phyloP scores from a whole-genome alignment of 2,888 invertebrate genomes.

The Melieria omissa region DNA sequence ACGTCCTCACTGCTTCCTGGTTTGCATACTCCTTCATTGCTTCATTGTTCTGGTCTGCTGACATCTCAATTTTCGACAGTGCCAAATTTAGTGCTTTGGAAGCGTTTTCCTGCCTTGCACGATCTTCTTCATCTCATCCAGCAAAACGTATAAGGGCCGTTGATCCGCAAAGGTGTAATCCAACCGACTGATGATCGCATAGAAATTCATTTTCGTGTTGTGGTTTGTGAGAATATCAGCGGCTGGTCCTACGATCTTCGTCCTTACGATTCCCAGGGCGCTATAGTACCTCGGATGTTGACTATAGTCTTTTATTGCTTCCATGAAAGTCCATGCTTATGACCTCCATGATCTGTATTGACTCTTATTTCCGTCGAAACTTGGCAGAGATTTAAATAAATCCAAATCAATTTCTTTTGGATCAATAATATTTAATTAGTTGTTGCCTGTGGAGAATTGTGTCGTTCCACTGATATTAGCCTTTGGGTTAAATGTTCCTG shows the following conservation, averaged over 20 bases:
- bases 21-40: conserved; percentile 14
- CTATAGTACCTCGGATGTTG: too few relatives aligned
- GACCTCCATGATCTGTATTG: conserved; percentile 27
- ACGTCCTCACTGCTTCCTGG: conserved; percentile 3
- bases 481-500: too few relatives aligned
- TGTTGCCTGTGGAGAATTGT: too few relatives aligned
- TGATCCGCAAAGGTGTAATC: conserved; percentile 18
- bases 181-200: too few relatives aligned
- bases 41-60: conserved; percentile 2
- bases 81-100: conserved; percentile 14
- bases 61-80: conserved; percentile 23
- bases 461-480: too few relatives aligned
- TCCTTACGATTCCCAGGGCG: too few relatives aligned
- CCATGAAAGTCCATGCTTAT: conserved; percentile 22
- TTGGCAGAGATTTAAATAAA: conserved; percentile 20
- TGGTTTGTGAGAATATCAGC: too few relatives aligned
- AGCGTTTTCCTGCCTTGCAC: conserved; percentile 21
- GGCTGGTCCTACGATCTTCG: too few relatives aligned
- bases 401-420: conserved; percentile 29
- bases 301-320: conserved; percentile 28
- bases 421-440: too few relatives aligned
- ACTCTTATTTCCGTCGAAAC: conserved; percentile 19
- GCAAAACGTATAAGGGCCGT: conserved; percentile 23
- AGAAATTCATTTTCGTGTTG: too few relatives aligned
- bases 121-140: conserved; percentile 30